Base-by-base conservation (phyloP, 2,888 invertebrate species). In the Cerastis leucographa region DNA sequence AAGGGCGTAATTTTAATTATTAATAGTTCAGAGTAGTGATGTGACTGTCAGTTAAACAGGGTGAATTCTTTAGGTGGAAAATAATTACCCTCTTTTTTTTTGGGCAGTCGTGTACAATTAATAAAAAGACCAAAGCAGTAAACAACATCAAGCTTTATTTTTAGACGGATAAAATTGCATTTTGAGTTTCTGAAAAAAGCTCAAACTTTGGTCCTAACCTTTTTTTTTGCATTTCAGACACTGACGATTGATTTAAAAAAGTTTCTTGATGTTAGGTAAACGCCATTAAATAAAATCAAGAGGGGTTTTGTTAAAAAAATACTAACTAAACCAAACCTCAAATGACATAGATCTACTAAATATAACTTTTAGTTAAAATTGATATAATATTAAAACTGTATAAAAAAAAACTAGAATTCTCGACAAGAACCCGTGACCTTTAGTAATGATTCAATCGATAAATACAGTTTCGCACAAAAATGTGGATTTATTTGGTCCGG, bases 401-500 rank as follows among this genome's bases (percentile, higher is more conserved):
- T 44, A 40, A 62, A 51, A 51, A 59, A 70, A 77, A 70, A 42
- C 69, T 77, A 69, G 42, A 73, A 72, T 59, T 62, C n/a, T 69
- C 78, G 51, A 74, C 46, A 56, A 40, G 64, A 79, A 80, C 80
- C 77, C 40, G 61, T 71, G 87, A 87, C 85, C 87, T 87, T 87
- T 76, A 75, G 71, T 65, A 77, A 80, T 80, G 80, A 83, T 77
- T 70, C 78, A 76, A 80, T 81, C 77, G 69, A 83, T 80, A 76
- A 73, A 74, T 78, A 85, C 84, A 78, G 85, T 85, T 87, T 84
- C 69, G 84, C 78, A 84, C 74, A 87, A 85, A 86, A 75, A 84
- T 88, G 86, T 86, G 86, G 76, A 88, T 85, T 84, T 86, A 88
- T 87, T 79, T 72, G 75, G 79, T 79, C 67, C 78, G 17, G 51